Percentiles rank a stretch among this genome's conserved stretches.
phyloP scores from a whole-genome alignment of 2,888 invertebrate species.

The Unio delphinus region DNA sequence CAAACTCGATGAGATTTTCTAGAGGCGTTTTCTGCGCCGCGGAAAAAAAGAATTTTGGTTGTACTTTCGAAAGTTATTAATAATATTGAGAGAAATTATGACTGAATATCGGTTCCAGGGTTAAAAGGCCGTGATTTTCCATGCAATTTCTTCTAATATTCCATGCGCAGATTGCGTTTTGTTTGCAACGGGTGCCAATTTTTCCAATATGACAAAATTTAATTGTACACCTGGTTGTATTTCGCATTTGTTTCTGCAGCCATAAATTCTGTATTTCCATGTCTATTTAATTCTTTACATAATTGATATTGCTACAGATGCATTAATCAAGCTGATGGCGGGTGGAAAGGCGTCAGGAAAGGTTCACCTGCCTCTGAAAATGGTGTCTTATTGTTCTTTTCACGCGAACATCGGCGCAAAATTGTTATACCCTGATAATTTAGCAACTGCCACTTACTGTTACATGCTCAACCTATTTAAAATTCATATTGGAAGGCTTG shows the following conservation, averaged over 20 bases:
- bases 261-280: constrained; percentile 52
- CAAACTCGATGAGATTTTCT: constrained; percentile 17
- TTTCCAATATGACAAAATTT: not conserved
- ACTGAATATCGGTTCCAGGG: too few species aligned
- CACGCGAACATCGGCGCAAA: constrained; percentile 44
- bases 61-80: too few species aligned
- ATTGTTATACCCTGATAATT: constrained; percentile 51
- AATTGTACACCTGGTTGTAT: constrained; percentile 20
- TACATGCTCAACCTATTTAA: constrained; percentile 44
- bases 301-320: constrained; percentile 58
- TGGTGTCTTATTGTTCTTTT: constrained; percentile 48
- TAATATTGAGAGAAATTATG: too few species aligned
- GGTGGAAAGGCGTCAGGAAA: constrained; percentile 34
- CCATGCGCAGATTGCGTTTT: too few species aligned
- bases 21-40: too few species aligned
- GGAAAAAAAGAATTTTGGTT: too few species aligned
- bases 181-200: constrained; percentile 1
- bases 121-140: too few species aligned
- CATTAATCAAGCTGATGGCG: constrained; percentile 57
- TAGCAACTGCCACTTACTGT: constrained; percentile 42
- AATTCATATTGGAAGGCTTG: constrained; percentile 39
- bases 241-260: constrained; percentile 20
- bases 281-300: constrained; percentile 65
- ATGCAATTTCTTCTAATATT: too few species aligned
- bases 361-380: constrained; percentile 57